Evolutionary conservation across 2,113 vertebrate genomes (phyloP).

Genomic region (Ciconia maguari): DNA sequence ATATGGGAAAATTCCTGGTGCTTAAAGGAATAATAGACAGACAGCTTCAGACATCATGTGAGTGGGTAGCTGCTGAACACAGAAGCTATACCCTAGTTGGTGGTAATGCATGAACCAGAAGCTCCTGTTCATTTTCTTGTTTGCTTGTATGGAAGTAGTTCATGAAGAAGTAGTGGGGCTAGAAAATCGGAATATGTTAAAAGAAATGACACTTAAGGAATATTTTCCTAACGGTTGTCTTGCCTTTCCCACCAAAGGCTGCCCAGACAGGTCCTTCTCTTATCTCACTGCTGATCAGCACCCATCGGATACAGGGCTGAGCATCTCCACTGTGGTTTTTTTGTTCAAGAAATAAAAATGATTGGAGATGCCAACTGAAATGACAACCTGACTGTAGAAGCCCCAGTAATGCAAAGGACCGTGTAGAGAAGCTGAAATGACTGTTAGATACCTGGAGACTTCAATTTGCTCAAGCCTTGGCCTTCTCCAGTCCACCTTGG

Average conservation of each 20-base stretch:
- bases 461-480: background rate
- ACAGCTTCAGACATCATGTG: conserved; percentile 37
- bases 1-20: background rate
- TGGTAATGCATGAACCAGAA: background rate
- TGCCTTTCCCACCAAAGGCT: background rate
- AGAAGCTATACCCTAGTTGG: background rate
- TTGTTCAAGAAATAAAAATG: background rate
- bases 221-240: background rate
- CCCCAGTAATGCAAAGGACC: background rate
- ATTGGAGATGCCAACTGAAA: background rate
- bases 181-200: background rate
- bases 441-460: conserved; percentile 27
- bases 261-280: background rate
- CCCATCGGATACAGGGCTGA: rapidly evolving
- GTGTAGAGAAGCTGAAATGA: conserved; percentile 15
- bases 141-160: background rate
- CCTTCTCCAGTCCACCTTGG: background rate
- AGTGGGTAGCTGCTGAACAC: conserved; percentile 29
- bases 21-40: conserved; percentile 27
- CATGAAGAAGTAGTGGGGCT: background rate
- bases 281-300: background rate
- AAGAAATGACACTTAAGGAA: background rate
- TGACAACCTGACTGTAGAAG: background rate
- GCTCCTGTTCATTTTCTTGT: background rate
- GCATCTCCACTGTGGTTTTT: rapidly evolving